These are phyloP conservation scores for Yponomeuta malinellus DNA, from an alignment of 2,888 invertebrate species.

Conservation along the genomic window DNA sequence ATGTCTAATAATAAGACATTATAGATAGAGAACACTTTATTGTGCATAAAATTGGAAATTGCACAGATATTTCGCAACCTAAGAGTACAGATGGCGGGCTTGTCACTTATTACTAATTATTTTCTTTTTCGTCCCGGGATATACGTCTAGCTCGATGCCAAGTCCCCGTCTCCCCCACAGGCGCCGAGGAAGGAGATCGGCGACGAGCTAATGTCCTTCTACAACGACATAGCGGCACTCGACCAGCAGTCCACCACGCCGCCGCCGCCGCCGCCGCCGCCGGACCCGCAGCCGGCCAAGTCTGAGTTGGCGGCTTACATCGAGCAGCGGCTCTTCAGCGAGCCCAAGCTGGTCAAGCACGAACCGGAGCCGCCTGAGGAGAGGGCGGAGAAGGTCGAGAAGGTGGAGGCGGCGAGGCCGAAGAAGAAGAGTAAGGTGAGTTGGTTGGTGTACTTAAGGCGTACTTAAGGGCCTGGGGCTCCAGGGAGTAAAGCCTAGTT, in stretches of 20 bases:
- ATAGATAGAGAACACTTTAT: no score
- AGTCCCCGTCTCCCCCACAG: slow-evolving; percentile 20
- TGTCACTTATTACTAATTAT: no score
- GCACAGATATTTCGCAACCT: no score
- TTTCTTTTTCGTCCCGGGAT: no score
- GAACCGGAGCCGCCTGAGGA: slow-evolving; percentile 23
- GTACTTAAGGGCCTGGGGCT: no score
- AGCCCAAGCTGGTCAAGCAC: slow-evolving; percentile 13
- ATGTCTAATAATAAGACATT: no score
- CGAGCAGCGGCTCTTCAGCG: slow-evolving; percentile 23
- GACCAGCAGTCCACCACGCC: slow-evolving; percentile 43
- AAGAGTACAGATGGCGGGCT: no score
- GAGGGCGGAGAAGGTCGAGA: slow-evolving; percentile 15
- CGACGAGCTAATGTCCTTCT: slow-evolving; percentile 71
- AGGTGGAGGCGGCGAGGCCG: slow-evolving; percentile 22
- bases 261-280: slow-evolving; percentile 25
- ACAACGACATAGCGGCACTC: slow-evolving; percentile 70
- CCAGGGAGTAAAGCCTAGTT: no score
- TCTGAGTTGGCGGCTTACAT: not conserved
- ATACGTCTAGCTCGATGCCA: no score
- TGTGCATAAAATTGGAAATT: no score
- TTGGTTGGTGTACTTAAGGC: no score
- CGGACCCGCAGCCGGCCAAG: slow-evolving; percentile 22
- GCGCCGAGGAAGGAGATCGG: slow-evolving; percentile 55
- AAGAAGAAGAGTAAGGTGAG: slow-evolving; percentile 49